Conservation (phyloP, 1,140 invertebrate species). For the silkworm (Bombyx mori) region ASM3026992v2 NC_085115.1:10449001-10449500, state of each 20-base stretch:
- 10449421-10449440: constrained; percentile 49
- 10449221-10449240: constrained; percentile 15
- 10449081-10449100: too few relatives aligned
- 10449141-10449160: too few relatives aligned
- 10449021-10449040: too few relatives aligned
- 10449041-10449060: too few relatives aligned
- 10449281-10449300: constrained; percentile 23
- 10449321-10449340: constrained; percentile 46
- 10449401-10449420: constrained; percentile 62
- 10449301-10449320: constrained; percentile 50
- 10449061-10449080: too few relatives aligned
- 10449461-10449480: constrained; percentile 23
- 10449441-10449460: too few relatives aligned
- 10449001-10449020: too few relatives aligned
- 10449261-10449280: constrained; percentile 8
- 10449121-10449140: too few relatives aligned
- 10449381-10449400: constrained; percentile 38
- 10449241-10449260: constrained; percentile 19
- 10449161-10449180: too few relatives aligned
- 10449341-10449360: constrained; percentile 45
- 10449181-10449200: constrained; percentile 7
- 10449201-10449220: constrained; percentile 9
- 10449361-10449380: constrained; percentile 43
- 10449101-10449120: too few relatives aligned
- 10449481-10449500: too few relatives aligned